A percentile compares a stretch with the other conserved stretches of the same genome.
phyloP scores from a whole-genome alignment of 1,140 invertebrate genomes.

The Drosophila kikkawai region DNA sequence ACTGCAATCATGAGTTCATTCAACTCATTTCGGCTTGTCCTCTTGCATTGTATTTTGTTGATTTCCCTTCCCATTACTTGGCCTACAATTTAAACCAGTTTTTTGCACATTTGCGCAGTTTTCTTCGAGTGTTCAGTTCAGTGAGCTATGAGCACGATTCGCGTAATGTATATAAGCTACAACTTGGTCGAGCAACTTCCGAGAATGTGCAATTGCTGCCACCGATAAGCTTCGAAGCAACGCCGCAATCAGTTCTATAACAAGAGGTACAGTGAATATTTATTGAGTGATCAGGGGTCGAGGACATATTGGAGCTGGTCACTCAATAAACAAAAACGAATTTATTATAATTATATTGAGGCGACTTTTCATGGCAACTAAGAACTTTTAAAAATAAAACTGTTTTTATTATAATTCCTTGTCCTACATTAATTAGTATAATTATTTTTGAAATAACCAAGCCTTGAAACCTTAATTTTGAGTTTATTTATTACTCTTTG shows the following conservation, averaged over 20 bases:
- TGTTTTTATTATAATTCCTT: background rate
- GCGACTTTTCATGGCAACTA: background rate
- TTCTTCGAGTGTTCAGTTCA: constrained; percentile 15
- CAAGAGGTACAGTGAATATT: background rate
- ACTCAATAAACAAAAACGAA: too few species aligned
- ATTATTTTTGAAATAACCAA: background rate
- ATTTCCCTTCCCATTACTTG: constrained; percentile 23
- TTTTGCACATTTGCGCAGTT: constrained; percentile 37
- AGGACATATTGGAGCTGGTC: background rate
- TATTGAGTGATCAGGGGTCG: background rate
- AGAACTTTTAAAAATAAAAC: background rate
- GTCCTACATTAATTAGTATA: too few species aligned
- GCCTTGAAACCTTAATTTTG: background rate
- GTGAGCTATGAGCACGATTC: constrained; percentile 45
- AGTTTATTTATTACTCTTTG: constrained; percentile 7
- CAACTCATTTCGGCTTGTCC: constrained; percentile 16
- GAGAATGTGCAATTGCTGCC: constrained; percentile 32
- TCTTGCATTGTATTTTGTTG: constrained; percentile 32
- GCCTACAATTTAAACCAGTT: constrained; percentile 48
- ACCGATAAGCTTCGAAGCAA: constrained; percentile 31
- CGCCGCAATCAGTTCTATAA: background rate
- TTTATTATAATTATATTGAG: background rate
- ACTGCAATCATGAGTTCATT: constrained; percentile 41
- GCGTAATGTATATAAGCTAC: constrained; percentile 8
- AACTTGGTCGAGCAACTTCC: constrained; percentile 21